phyloP scores from a whole-genome alignment of 2,113 vertebrate genomes.

The Tapirus terrestris region DNA sequence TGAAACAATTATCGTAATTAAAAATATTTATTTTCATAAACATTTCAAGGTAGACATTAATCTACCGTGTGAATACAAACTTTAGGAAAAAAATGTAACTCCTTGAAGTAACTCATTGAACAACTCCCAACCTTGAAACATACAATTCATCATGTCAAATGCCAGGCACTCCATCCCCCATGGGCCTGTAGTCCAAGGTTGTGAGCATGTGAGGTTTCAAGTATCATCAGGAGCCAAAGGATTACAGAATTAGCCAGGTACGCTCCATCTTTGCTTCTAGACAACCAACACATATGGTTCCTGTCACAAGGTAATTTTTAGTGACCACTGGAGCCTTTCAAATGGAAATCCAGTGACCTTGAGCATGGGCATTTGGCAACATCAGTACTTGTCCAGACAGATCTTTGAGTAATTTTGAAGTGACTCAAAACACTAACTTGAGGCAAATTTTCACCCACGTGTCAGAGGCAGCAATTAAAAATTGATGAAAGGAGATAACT shows the following conservation, averaged over 20 bases:
- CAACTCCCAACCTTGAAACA: slow-evolving; percentile 9
- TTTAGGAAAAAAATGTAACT: not conserved
- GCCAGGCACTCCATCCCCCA: not conserved
- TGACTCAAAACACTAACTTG: not conserved
- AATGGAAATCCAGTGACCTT: slow-evolving; percentile 39
- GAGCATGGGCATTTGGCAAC: not conserved
- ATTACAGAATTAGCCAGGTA: not conserved
- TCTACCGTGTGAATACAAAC: not conserved
- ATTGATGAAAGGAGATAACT: not conserved
- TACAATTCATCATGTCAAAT: slow-evolving; percentile 46
- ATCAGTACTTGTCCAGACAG: slow-evolving; percentile 31
- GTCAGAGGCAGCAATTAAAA: not conserved
- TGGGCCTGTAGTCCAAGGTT: not conserved
- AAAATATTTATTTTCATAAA: not conserved
- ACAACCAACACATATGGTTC: slow-evolving; percentile 35
- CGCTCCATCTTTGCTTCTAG: not conserved
- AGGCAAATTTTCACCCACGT: not conserved
- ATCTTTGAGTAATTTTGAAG: slow-evolving; percentile 3
- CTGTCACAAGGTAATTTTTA: slow-evolving; percentile 50
- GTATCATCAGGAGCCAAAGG: not conserved
- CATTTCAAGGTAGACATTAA: not conserved
- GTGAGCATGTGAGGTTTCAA: not conserved
- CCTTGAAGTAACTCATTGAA: not conserved
- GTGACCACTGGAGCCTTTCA: slow-evolving; percentile 25
- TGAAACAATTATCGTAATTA: not conserved